phyloP scores from a whole-genome alignment of 2,797 vertebrate species.

The Danio kyathit region DNA sequence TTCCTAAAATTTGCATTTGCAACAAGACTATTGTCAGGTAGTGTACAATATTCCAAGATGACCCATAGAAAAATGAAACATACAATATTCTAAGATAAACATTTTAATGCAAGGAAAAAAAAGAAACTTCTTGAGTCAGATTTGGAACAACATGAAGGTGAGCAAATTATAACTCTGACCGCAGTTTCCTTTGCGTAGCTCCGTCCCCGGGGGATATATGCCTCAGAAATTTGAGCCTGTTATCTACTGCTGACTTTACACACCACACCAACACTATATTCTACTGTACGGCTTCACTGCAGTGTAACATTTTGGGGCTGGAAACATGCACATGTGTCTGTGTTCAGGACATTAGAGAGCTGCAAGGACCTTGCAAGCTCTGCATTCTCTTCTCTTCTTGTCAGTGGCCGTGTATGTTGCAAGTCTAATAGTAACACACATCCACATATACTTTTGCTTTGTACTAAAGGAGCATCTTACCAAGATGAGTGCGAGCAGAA shows the following conservation, averaged over 20 bases:
- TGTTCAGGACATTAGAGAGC: not conserved
- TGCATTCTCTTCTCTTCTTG: not conserved
- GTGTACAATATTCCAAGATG: too few species aligned
- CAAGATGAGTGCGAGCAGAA: constrained; percentile 74
- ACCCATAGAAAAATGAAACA: too few species aligned
- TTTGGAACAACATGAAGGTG: not conserved
- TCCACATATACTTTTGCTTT: not conserved
- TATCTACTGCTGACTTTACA: constrained; percentile 14
- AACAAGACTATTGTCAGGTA: too few species aligned
- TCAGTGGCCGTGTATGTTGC: not conserved
- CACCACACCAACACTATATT: not conserved
- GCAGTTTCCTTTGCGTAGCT: not conserved
- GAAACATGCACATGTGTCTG: constrained; percentile 2
- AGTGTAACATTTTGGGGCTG: not conserved
- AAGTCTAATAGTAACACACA: not conserved
- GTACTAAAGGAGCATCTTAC: constrained; percentile 64
- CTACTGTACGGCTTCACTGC: not conserved
- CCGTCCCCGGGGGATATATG: not conserved
- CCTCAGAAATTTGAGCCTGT: constrained; percentile 11
- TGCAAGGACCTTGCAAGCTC: not conserved
- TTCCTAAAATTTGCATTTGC: too few species aligned
- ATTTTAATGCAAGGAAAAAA: not conserved
- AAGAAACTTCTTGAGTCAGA: not conserved
- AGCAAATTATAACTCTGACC: not conserved
- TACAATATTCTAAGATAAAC: not conserved